These are phyloP conservation scores for Microdon myrmicae DNA, from an alignment of 2,888 invertebrate species.

Conservation along the genomic window DNA sequence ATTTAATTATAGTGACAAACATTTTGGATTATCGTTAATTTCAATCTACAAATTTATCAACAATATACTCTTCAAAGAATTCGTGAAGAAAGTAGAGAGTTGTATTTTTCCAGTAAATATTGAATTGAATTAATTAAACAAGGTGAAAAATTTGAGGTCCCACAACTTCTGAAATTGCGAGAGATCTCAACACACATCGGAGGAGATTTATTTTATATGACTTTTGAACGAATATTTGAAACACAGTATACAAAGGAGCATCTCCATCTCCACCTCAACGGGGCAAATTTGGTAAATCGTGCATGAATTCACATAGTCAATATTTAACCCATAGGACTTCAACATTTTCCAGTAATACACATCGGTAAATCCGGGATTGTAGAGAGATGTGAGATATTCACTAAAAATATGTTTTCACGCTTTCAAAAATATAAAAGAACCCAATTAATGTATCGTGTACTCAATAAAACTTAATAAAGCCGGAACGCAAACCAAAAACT, in stretches of 20 bases:
- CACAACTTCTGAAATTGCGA: not conserved
- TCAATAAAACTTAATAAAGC: too few species aligned
- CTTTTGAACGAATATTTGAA: constrained; percentile 74
- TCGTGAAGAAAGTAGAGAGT: too few species aligned
- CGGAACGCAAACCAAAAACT: too few species aligned
- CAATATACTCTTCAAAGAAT: too few species aligned
- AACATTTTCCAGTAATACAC: constrained; percentile 96
- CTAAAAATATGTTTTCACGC: constrained; percentile 28
- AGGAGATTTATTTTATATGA: too few species aligned
- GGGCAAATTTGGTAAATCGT: constrained; percentile 77
- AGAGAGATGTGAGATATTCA: constrained; percentile 86
- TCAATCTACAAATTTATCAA: too few species aligned
- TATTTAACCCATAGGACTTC: constrained; percentile 88
- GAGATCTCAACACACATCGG: not conserved
- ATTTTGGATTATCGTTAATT: too few species aligned
- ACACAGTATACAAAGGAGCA: constrained; percentile 93
- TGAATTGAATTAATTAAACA: too few species aligned
- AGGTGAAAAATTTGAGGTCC: not conserved
- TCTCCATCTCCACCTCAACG: too few species aligned
- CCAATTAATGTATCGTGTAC: not conserved
- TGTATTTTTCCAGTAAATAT: too few species aligned
- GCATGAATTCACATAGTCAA: constrained; percentile 89
- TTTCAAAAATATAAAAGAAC: constrained; percentile 5
- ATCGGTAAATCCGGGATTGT: constrained; percentile 95
- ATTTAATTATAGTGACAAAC: too few species aligned